Evolutionary conservation across 2,888 invertebrate genomes (phyloP), one percentile per base, ranked within the genome.

Genomic region (Eupithecia dodoneata): DNA sequence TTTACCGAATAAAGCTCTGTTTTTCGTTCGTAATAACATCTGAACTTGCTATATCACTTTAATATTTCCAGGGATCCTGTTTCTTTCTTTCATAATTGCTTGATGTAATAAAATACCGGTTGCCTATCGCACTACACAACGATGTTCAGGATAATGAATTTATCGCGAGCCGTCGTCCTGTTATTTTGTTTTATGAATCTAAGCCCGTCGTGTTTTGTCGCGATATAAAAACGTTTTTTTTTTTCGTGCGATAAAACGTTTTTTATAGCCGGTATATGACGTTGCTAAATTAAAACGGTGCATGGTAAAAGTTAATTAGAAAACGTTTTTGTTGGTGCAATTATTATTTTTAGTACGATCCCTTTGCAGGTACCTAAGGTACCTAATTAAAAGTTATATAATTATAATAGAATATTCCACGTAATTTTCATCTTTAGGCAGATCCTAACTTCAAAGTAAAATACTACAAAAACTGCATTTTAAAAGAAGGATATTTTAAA

Each of bases 141-240:
- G 66, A 73, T 79, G 81, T 77, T 76, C 78, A 81, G 80, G 79
- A 78, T 83, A 83, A 83, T 83, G 81, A 81, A 82, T 83, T 83
- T 83, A 82, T 83, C 81, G 79, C 79, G 76, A 81, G 78, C 74
- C 75, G 65, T 76, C 74, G 78, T 76, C 78, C 79, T 73, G 75
- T 77, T 82, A 82, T 81, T 80, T 81, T 79, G 81, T 81, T 81
- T 81, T 80, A 80, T 81, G 78, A 79, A 77, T 81, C 79, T 80
- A 80, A 78, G 76, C 78, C 69, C 18, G 73, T 42, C 71, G 65
- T 71, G 71, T 78, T 78, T 75, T 77, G 79, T 76, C 71, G 78
- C 59, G 76, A 80, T 80, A 79, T 80, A 73, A 78, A 77, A 82
- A 79, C 74, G 76, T 73, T 79, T 73, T 69, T 74, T 75, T 66